These are phyloP conservation scores for Amphilophus citrinellus DNA, from an alignment of 2,113 vertebrate genomes.

Conservation along the genomic window DNA sequence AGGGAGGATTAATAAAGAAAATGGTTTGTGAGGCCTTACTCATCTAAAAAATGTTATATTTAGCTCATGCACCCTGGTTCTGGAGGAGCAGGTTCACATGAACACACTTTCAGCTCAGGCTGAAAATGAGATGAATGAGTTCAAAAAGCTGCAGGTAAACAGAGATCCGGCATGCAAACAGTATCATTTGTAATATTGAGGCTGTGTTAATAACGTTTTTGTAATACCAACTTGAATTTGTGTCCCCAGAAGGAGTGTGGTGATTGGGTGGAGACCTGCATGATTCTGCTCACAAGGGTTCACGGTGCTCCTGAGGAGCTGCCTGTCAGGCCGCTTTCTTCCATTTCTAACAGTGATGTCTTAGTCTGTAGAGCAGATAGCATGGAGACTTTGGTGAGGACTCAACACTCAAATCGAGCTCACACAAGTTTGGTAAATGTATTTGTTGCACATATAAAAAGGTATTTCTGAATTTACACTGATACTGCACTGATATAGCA, in stretches of 20 bases:
- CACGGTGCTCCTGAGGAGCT: constrained; percentile 65
- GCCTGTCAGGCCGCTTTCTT: constrained; percentile 43
- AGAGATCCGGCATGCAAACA: background rate
- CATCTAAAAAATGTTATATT: background rate
- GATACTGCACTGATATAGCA: background rate
- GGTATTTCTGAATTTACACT: accelerated
- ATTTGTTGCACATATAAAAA: background rate
- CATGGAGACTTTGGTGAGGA: constrained; percentile 46
- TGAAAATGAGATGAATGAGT: constrained; percentile 61
- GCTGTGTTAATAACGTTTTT: background rate
- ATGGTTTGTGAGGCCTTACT: background rate
- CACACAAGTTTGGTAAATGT: background rate
- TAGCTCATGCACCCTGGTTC: constrained; percentile 73
- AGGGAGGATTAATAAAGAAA: background rate
- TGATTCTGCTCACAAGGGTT: constrained; percentile 80
- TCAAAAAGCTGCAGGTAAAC: constrained; percentile 75
- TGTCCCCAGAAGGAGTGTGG: constrained; percentile 80
- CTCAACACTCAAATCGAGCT: background rate
- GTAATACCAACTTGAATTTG: background rate
- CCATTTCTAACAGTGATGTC: constrained; percentile 56
- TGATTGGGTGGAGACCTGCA: constrained; percentile 84
- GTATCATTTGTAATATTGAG: background rate
- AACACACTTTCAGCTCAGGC: constrained; percentile 22
- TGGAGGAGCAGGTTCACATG: constrained; percentile 64
- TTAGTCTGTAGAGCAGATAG: background rate